Evolutionary conservation across 2,113 vertebrate species (phyloP), one percentile per base, ranked within the genome.

Genomic region (Tapirus terrestris): DNA sequence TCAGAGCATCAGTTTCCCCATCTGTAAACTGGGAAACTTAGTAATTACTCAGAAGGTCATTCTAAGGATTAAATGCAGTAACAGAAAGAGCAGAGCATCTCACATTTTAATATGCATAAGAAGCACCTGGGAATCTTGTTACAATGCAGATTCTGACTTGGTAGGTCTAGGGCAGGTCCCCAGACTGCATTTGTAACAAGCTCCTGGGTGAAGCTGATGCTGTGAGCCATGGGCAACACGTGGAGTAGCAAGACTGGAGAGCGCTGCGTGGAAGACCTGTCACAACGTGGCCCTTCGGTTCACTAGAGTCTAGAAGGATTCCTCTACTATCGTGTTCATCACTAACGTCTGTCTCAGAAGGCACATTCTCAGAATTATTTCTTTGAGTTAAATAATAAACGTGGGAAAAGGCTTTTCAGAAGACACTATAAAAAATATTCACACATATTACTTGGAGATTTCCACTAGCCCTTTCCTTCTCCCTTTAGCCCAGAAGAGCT

Each of bases 181-280:
- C 23, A 36, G 10, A 29, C 13, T 11, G 9, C 1, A 10, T 36
- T 11, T 87, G 31, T 27, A 91, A 95, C 25, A 76, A 89, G 45
- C 16, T 21, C 9, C 18, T 17, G 0, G 25, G 8, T 1, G 7
- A 51, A 16, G 23, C 14, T 14, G 39, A 33, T 3, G 10, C 2
- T 9, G 11, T 0, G 0, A 63, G 33, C 11, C 17, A 3, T 0
- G 1, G 21, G 18, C 20, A 53, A 58, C 16, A 29, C 2, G 0
- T 1, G 43, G 6, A 43, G 36, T 1, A 17, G 3, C 60, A 93
- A 77, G 25, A 43, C 72, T 0, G 23, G 3, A 76, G 2, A 27
- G 13, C 0, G 0, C 4, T 3, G 0, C 12, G 11, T 10, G 17
- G 10, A 68, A 53, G 4, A 11, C 33, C 39, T 48, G 4, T 12